These are phyloP conservation scores for Cariama cristata DNA, from an alignment of 2,113 vertebrate species.

Conservation along the genomic window DNA sequence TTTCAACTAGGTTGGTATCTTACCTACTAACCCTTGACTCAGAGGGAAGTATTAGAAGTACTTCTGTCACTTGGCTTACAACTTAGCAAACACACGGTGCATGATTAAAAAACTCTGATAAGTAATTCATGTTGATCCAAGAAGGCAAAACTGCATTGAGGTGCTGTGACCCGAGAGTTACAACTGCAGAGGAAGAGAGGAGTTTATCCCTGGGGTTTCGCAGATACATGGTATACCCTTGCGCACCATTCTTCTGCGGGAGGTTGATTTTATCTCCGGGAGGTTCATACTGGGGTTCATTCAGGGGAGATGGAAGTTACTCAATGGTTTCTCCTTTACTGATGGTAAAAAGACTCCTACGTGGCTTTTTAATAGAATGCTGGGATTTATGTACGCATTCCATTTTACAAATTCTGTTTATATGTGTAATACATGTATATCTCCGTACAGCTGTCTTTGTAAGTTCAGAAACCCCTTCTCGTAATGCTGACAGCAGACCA, in stretches of 20 bases:
- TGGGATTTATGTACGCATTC: not conserved
- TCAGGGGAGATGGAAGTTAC: not conserved
- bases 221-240: fast-evolving
- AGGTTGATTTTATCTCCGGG: not conserved
- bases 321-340: not conserved
- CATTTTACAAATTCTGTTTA: not conserved
- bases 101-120: not conserved
- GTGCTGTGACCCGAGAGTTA: not conserved
- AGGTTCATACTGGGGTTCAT: not conserved
- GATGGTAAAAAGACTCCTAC: not conserved
- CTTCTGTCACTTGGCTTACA: not conserved
- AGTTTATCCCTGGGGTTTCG: not conserved
- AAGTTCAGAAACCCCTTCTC: not conserved
- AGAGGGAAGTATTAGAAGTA: not conserved
- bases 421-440: not conserved
- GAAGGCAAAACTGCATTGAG: not conserved
- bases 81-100: not conserved
- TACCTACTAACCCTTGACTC: not conserved
- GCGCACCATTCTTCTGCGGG: not conserved
- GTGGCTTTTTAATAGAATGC: not conserved
- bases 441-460: not conserved
- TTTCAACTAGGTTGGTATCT: not conserved
- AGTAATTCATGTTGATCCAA: not conserved
- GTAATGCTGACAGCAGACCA: not conserved
- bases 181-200: not conserved